Evolutionary conservation across 2,888 invertebrate genomes (phyloP).

Genomic region (Panzeria rudis): DNA sequence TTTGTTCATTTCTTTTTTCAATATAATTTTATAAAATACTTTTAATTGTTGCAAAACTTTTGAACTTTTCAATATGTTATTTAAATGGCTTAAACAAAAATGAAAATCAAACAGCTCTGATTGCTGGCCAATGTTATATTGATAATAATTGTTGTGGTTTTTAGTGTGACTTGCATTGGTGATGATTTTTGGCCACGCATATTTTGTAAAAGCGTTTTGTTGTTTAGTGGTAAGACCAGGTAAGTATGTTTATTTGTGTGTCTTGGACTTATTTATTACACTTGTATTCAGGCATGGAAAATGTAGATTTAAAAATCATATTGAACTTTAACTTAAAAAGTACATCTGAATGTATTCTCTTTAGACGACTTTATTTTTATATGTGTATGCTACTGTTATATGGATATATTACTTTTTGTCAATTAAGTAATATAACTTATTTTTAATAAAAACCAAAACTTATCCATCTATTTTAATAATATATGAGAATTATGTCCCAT

Average conservation of each 20-base stretch:
- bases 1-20: neutral
- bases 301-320: neutral
- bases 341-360: neutral
- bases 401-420: no score
- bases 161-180: constrained; percentile 64
- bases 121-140: constrained; percentile 52
- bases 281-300: constrained; percentile 2
- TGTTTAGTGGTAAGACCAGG: neutral
- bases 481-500: no score
- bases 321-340: neutral
- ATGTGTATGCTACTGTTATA: no score
- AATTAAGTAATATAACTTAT: no score
- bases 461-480: no score
- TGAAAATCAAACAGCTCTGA: constrained; percentile 35
- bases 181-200: constrained; percentile 67
- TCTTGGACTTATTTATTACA: neutral
- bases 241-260: neutral
- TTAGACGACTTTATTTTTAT: no score
- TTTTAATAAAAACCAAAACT: no score
- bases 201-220: constrained; percentile 13
- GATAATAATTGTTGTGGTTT: constrained; percentile 48
- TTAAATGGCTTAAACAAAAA: constrained; percentile 25
- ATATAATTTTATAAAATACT: constrained; percentile 12
- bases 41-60: neutral
- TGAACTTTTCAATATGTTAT: neutral